Conservation (phyloP, 2,888 invertebrate species). For the Ophion ellenae region DNA sequence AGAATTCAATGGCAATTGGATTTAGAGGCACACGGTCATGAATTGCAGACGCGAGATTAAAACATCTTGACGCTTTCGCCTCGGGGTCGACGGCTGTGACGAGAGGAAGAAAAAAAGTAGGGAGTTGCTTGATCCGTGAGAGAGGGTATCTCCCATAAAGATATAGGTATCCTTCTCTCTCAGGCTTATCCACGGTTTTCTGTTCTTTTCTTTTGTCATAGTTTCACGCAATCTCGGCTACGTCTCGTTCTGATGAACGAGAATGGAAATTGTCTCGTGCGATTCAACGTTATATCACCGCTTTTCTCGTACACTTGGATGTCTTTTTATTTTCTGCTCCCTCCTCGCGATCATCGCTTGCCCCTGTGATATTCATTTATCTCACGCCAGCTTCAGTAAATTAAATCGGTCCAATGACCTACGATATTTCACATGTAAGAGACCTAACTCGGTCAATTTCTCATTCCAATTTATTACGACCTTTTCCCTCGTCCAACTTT, state of each 20-base stretch:
- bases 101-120: slow-evolving; percentile 14
- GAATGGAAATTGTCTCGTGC: slow-evolving; percentile 58
- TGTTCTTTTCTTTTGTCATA: slow-evolving; percentile 37
- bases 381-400: slow-evolving; percentile 13
- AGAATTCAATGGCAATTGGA: slow-evolving; percentile 55
- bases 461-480: neutral
- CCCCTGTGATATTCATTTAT: slow-evolving; percentile 33
- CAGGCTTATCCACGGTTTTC: slow-evolving; percentile 20
- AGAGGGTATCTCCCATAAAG: slow-evolving; percentile 36
- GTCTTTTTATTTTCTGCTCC: slow-evolving; percentile 24
- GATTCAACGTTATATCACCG: slow-evolving; percentile 57
- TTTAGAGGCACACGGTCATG: slow-evolving; percentile 44
- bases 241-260: slow-evolving; percentile 40
- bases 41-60: slow-evolving; percentile 62
- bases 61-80: slow-evolving; percentile 52
- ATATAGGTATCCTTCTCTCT: slow-evolving; percentile 1
- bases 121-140: slow-evolving; percentile 32
- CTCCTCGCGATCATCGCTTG: slow-evolving; percentile 10
- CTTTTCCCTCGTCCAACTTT: neutral
- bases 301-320: slow-evolving; percentile 31
- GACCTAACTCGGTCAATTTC: neutral
- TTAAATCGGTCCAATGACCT: slow-evolving; percentile 39
- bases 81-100: slow-evolving; percentile 16
- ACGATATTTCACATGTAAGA: slow-evolving; percentile 20
- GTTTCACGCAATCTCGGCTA: slow-evolving; percentile 50